A percentile compares a stretch with the other conserved stretches of the same genome.
phyloP scores from a whole-genome alignment of 2,888 invertebrate genomes.

The Sesia apiformis region DNA sequence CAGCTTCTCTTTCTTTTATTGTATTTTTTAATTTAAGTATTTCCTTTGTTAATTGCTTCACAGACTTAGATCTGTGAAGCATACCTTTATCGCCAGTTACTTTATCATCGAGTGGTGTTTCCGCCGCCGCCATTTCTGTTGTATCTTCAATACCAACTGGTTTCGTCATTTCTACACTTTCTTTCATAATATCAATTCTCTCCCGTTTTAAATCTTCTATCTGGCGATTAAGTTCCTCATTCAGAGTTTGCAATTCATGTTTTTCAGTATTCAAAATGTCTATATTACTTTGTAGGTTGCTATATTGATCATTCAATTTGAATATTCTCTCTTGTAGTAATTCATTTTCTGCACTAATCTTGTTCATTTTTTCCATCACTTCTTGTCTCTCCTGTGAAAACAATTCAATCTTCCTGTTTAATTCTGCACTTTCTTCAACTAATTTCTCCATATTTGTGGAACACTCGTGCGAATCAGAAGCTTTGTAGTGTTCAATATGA shows the following conservation, averaged over 20 bases:
- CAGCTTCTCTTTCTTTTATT: conserved; percentile 68
- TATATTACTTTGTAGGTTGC: conserved; percentile 52
- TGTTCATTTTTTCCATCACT: conserved; percentile 80
- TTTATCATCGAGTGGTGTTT: conserved; percentile 53
- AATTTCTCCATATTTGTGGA: conserved; percentile 73
- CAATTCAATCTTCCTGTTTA: conserved; percentile 79
- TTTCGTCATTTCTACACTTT: conserved; percentile 49
- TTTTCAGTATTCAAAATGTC: conserved; percentile 62
- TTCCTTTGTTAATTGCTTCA: conserved; percentile 68
- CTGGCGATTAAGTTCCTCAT: conserved; percentile 49
- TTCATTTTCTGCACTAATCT: conserved; percentile 76
- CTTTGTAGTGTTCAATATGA: conserved; percentile 21
- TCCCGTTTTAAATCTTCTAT: conserved; percentile 59
- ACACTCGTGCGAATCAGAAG: conserved; percentile 36
- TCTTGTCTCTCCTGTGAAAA: conserved; percentile 81
- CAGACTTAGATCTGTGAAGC: conserved; percentile 46
- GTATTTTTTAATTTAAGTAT: conserved; percentile 65
- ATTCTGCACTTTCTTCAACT: conserved; percentile 77
- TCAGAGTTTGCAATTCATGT: conserved; percentile 38
- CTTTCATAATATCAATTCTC: conserved; percentile 54
- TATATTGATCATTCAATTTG: conserved; percentile 68
- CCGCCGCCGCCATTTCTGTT: conserved; percentile 32
- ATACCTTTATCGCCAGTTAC: conserved; percentile 41
- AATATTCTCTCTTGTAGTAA: conserved; percentile 63
- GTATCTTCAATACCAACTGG: conserved; percentile 39